A percentile compares a stretch with the other conserved stretches of the same genome.
phyloP scores from a whole-genome alignment of 1,140 invertebrate genomes.

The Euborellia annulipes region DNA sequence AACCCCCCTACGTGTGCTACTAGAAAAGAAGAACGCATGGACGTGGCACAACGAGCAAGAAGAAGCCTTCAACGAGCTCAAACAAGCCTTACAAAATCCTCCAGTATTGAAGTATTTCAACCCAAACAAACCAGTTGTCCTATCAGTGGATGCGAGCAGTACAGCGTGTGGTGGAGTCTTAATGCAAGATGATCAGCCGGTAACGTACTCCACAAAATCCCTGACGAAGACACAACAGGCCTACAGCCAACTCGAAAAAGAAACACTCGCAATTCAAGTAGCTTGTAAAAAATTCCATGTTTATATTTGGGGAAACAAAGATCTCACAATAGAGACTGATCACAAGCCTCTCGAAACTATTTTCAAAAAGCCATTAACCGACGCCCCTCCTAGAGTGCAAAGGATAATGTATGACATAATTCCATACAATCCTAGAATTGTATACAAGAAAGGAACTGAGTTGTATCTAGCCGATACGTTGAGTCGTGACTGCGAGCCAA shows the following conservation, averaged over 20 bases:
- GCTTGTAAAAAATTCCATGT: slow-evolving; percentile 9
- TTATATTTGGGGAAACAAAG: slow-evolving; percentile 12
- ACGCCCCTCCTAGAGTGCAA: slow-evolving; percentile 22
- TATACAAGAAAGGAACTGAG: too few species aligned
- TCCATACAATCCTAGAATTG: slow-evolving; percentile 1
- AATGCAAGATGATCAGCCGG: slow-evolving; percentile 19
- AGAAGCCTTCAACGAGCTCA: slow-evolving; percentile 16
- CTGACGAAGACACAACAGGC: slow-evolving; percentile 16
- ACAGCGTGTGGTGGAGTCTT: slow-evolving; percentile 21
- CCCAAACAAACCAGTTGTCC: slow-evolving; percentile 9
- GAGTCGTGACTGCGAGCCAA: too few species aligned
- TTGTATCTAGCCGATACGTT: too few species aligned
- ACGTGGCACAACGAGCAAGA: slow-evolving; percentile 4
- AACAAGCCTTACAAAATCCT: slow-evolving; percentile 7
- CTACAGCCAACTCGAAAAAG: slow-evolving; percentile 22
- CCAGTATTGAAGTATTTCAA: slow-evolving; percentile 16
- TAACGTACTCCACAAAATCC: slow-evolving; percentile 18
- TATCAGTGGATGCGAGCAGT: slow-evolving; percentile 8
- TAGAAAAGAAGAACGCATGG: slow-evolving; percentile 12
- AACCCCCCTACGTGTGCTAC: slow-evolving; percentile 15
- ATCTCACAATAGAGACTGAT: slow-evolving; percentile 23
- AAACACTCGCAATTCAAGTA: slow-evolving; percentile 15
- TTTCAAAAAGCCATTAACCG: slow-evolving; percentile 19
- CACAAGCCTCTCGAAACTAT: slow-evolving; percentile 23
- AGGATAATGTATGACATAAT: slow-evolving; percentile 1